phyloP scores from a whole-genome alignment of 2,888 invertebrate species.

The Platycnemis pennipes region DNA sequence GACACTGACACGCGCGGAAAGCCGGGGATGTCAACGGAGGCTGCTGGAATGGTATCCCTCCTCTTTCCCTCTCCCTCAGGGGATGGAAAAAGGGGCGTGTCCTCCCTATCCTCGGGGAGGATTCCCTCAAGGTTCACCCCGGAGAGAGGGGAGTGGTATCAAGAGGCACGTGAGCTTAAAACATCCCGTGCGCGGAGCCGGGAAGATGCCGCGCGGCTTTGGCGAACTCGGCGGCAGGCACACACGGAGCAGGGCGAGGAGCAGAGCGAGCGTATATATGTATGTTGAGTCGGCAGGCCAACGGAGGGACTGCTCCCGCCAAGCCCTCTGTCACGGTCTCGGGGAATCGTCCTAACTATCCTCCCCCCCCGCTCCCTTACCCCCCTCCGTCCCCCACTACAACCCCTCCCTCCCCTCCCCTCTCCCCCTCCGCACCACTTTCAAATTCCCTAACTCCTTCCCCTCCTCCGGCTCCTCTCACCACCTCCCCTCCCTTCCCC shows the following conservation, averaged over 20 bases:
- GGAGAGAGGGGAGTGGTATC: too few species aligned
- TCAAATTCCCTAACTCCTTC: neutral
- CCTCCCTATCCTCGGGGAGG: too few species aligned
- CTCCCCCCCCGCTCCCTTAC: neutral
- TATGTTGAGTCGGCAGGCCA: constrained; percentile 7
- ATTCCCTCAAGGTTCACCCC: too few species aligned
- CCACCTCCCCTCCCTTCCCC: neutral
- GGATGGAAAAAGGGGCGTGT: neutral
- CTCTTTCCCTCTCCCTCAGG: neutral
- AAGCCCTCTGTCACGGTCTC: constrained; percentile 62
- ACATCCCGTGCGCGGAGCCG: neutral
- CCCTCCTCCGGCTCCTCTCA: neutral
- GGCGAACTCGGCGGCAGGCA: neutral
- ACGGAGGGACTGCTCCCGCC: constrained; percentile 37
- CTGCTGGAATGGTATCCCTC: neutral
- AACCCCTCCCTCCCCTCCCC: neutral
- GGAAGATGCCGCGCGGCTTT: neutral
- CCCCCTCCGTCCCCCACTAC: neutral
- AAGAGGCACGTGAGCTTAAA: too few species aligned
- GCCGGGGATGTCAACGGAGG: neutral
- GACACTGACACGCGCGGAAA: neutral
- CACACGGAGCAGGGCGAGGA: neutral
- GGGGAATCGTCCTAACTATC: constrained; percentile 61
- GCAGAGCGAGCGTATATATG: neutral
- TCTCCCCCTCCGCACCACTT: neutral